These are phyloP conservation scores for Drosophila kuntzei DNA, from an alignment of 2,888 invertebrate species.

Conservation along the genomic window DNA sequence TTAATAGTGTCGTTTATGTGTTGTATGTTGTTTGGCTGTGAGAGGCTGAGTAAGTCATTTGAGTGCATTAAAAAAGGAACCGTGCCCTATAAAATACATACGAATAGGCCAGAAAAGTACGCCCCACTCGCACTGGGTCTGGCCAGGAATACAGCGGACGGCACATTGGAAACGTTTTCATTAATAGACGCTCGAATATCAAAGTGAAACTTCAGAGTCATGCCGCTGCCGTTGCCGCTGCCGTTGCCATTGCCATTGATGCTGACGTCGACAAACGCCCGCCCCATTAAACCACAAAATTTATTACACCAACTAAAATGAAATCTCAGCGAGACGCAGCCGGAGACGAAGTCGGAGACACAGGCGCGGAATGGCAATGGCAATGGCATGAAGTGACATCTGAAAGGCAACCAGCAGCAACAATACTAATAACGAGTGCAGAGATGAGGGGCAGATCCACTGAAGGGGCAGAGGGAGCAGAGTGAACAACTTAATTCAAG, in stretches of 20 bases:
- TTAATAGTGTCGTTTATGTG: constrained; percentile 70
- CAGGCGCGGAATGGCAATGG: constrained; percentile 53
- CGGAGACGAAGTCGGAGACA: constrained; percentile 16
- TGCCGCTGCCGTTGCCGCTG: constrained; percentile 51
- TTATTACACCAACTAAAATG: constrained; percentile 83
- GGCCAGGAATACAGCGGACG: constrained; percentile 38
- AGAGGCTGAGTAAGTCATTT: constrained; percentile 42
- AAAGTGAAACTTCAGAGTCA: constrained; percentile 77
- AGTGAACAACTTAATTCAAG: constrained; percentile 82
- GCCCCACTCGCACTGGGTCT: constrained; percentile 8
- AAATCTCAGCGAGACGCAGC: constrained; percentile 70
- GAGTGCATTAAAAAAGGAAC: constrained; percentile 66
- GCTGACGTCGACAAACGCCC: constrained; percentile 70
- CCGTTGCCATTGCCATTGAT: constrained; percentile 28
- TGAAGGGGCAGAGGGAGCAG: constrained; percentile 18
- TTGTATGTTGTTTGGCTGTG: constrained; percentile 29
- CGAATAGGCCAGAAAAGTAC: constrained; percentile 26
- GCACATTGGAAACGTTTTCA: constrained; percentile 67
- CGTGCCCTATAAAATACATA: constrained; percentile 33
- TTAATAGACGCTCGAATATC: constrained; percentile 80
- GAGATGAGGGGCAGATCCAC: neutral
- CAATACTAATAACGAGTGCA: constrained; percentile 12
- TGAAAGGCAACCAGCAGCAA: constrained; percentile 49
- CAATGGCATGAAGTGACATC: constrained; percentile 67
- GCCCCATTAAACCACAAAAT: constrained; percentile 85